Evolutionary conservation across 2,888 invertebrate genomes (phyloP).

Genomic region (Apamea crenata): DNA sequence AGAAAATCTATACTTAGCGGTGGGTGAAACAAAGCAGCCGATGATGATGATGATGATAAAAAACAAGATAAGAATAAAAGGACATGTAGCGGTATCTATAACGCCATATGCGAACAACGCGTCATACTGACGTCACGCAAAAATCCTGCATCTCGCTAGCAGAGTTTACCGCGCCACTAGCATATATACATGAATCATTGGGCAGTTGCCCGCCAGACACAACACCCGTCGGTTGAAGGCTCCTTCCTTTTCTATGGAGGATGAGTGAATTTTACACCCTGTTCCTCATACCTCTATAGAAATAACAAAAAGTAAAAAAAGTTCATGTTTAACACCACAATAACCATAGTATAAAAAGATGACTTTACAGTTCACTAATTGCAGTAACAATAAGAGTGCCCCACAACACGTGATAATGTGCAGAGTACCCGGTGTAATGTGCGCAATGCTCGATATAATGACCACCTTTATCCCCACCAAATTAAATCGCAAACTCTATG

Average conservation of each 20-base stretch:
- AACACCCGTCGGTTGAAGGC: too few species aligned
- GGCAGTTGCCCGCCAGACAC: too few species aligned
- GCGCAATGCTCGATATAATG: constrained; percentile 67
- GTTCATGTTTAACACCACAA: not conserved
- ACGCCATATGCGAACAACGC: too few species aligned
- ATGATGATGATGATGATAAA: not conserved
- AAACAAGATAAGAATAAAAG: not conserved
- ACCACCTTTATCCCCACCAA: constrained; percentile 74
- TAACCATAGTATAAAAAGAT: not conserved
- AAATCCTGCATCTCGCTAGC: too few species aligned
- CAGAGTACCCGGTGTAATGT: constrained; percentile 38
- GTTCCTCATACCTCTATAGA: too few species aligned
- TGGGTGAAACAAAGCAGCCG: not conserved
- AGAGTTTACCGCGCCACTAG: too few species aligned
- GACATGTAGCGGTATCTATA: too few species aligned
- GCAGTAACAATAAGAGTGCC: constrained; percentile 25
- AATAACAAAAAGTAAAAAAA: not conserved
- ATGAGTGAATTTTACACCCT: too few species aligned
- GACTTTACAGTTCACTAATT: constrained; percentile 22
- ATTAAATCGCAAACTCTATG: constrained; percentile 77
- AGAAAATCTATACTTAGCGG: not conserved
- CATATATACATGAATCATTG: too few species aligned
- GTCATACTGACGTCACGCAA: too few species aligned
- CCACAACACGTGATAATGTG: constrained; percentile 40
- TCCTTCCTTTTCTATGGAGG: too few species aligned